These are phyloP conservation scores for Napeogenes inachia DNA, from an alignment of 2,888 invertebrate species.

Conservation along the genomic window DNA sequence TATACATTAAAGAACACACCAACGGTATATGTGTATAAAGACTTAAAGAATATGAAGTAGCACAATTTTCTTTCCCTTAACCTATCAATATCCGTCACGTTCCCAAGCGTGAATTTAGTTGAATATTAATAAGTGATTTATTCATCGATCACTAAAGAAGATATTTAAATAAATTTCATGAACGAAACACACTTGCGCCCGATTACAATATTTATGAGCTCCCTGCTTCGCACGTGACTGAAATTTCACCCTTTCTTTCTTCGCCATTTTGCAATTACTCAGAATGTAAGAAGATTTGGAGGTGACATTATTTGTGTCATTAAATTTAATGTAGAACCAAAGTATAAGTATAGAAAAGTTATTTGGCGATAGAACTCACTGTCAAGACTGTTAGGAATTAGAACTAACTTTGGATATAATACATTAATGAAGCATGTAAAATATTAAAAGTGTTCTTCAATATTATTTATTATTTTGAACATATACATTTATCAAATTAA, in stretches of 20 bases:
- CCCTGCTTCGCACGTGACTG: slow-evolving; percentile 48
- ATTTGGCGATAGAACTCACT: too few relatives aligned
- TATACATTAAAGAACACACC: too few relatives aligned
- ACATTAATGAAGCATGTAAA: too few relatives aligned
- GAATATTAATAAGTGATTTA: slow-evolving; percentile 29
- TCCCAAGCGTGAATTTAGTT: slow-evolving; percentile 9
- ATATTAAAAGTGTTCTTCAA: too few relatives aligned
- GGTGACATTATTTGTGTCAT: slow-evolving; percentile 6
- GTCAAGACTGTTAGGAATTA: too few relatives aligned
- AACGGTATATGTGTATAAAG: too few relatives aligned
- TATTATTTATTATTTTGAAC: too few relatives aligned
- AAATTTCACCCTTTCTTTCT: slow-evolving; percentile 55
- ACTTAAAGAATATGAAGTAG: too few relatives aligned
- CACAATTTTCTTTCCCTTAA: too few relatives aligned
- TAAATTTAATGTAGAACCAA: neutral
- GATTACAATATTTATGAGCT: slow-evolving; percentile 65
- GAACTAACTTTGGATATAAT: too few relatives aligned
- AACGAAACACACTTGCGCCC: slow-evolving; percentile 38
- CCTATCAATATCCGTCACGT: too few relatives aligned
- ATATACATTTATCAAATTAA: neutral
- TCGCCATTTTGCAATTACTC: slow-evolving; percentile 44
- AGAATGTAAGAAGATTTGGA: slow-evolving; percentile 34
- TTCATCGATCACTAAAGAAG: slow-evolving; percentile 30
- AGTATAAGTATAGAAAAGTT: too few relatives aligned
- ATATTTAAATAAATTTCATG: slow-evolving; percentile 57